Evolutionary conservation across 2,888 invertebrate genomes (phyloP).

Genomic region (Gnatocerus cornutus): DNA sequence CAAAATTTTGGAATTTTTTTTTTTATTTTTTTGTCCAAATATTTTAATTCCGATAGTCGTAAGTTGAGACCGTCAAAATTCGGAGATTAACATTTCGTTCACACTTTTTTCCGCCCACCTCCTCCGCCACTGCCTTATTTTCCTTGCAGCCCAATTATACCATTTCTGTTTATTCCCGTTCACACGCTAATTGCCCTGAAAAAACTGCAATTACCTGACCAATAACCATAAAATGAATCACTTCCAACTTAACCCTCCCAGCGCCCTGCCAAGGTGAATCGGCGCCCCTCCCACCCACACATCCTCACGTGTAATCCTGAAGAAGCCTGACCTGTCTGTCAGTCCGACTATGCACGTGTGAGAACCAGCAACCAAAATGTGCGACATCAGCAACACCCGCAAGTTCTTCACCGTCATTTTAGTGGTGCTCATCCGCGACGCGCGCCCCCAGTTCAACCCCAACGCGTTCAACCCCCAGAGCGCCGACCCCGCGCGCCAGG

Average conservation of each 20-base stretch:
- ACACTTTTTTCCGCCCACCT: too few species aligned
- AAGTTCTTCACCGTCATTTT: slow-evolving; percentile 52
- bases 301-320: slow-evolving; percentile 65
- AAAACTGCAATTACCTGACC: slow-evolving; percentile 4
- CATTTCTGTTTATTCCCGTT: neutral
- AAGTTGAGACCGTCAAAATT: too few species aligned
- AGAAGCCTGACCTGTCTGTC: slow-evolving; percentile 63
- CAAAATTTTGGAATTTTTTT: too few species aligned
- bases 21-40: too few species aligned
- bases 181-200: neutral
- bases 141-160: neutral
- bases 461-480: slow-evolving; percentile 50
- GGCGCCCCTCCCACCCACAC: slow-evolving; percentile 56
- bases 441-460: slow-evolving; percentile 58
- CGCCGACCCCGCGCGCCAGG: slow-evolving; percentile 37
- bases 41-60: too few species aligned
- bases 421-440: slow-evolving; percentile 34
- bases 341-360: slow-evolving; percentile 61
- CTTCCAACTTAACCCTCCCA: neutral
- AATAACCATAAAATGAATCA: slow-evolving; percentile 6
- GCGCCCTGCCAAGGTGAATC: slow-evolving; percentile 61
- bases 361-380: slow-evolving; percentile 62
- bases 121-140: too few species aligned
- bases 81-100: too few species aligned
- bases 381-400: slow-evolving; percentile 63